Evolutionary conservation across 2,888 invertebrate genomes (phyloP).

Genomic region (Chrysodeixis includens): DNA sequence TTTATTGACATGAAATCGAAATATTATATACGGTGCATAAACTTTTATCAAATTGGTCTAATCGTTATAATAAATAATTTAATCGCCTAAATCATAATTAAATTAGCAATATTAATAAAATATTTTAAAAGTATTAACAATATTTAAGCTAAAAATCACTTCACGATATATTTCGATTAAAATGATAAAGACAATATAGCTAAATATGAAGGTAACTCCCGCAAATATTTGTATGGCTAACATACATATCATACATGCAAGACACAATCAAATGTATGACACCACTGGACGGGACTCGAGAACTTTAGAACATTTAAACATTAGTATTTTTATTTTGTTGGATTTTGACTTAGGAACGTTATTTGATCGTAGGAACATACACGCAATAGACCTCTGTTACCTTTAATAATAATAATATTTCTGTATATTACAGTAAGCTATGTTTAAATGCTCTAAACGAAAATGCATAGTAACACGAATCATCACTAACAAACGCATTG

Average conservation of each 20-base stretch:
- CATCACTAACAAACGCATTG: slow-evolving; percentile 36
- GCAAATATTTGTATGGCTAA: slow-evolving; percentile 11
- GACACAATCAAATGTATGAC: slow-evolving; percentile 33
- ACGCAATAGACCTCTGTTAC: neutral
- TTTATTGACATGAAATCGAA: neutral
- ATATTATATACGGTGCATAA: slow-evolving; percentile 17
- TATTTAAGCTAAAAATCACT: slow-evolving; percentile 28
- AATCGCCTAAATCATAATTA: slow-evolving; percentile 45
- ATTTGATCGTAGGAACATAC: neutral
- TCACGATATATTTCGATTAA: slow-evolving; percentile 19
- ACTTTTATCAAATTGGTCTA: slow-evolving; percentile 38
- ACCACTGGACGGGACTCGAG: slow-evolving; percentile 56
- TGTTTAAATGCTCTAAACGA: slow-evolving; percentile 50
- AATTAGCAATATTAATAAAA: slow-evolving; percentile 29
- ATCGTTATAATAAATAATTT: slow-evolving; percentile 45
- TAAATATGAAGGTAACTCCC: slow-evolving; percentile 28
- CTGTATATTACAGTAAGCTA: neutral
- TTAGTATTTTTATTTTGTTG: neutral
- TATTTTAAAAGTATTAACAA: slow-evolving; percentile 34
- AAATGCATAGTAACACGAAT: slow-evolving; percentile 34
- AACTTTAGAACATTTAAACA: slow-evolving; percentile 50
- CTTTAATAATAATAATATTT: neutral
- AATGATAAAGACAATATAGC: slow-evolving; percentile 26
- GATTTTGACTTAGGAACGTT: neutral
- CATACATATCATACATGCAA: slow-evolving; percentile 45